Base-by-base conservation (phyloP, 2,113 vertebrate species). In the Clinocottus analis region DNA sequence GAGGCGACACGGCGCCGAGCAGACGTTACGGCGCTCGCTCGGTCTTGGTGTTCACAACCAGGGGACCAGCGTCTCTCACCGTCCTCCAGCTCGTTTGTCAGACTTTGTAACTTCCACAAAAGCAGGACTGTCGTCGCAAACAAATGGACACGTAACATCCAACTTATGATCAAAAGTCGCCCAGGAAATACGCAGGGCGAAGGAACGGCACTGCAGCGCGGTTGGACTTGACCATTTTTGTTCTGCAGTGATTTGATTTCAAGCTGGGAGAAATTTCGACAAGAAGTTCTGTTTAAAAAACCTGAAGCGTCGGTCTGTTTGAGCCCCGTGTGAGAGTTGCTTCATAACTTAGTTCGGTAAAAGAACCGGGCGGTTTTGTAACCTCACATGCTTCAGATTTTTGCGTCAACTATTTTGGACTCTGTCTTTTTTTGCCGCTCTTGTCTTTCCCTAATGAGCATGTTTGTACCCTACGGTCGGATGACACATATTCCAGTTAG, bases 401-500 rank as follows among this genome's bases (percentile, higher is more conserved):
- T 51, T 75, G 55, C 31, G 0, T 56, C 6, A 37, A 68, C 77
- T 71, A 68, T 72, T 80, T 6, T 35, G 55, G 65, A 66, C 25
- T 12, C 0, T 61, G 29, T 67, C 64, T 59, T 68, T 63, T n/a
- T 8, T 51, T 51, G 53, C 12, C 51, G n/a, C 53, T 62, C 63
- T 29, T 47, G 21, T 79, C 41, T 47, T 59, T 25, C 43, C 37
- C 47, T 77, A 78, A 77, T 71, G 3, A 82, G 37, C 51, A 73
- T 55, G 53, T 63, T 63, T 69, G 43, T 31, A 37, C 71, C 53
- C 76, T 39, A 21, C 31, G 17, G 80, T 55, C 12, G 1, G 62
- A 79, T 77, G 60, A 79, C 66, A 70, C 64, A n/a, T 2, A 77
- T 77, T 75, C 51, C 56, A 80, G 76, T 82, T 77, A 60, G 27